Evolutionary conservation across 2,113 vertebrate genomes (phyloP).

Genomic region (Oenanthe oenanthe): DNA sequence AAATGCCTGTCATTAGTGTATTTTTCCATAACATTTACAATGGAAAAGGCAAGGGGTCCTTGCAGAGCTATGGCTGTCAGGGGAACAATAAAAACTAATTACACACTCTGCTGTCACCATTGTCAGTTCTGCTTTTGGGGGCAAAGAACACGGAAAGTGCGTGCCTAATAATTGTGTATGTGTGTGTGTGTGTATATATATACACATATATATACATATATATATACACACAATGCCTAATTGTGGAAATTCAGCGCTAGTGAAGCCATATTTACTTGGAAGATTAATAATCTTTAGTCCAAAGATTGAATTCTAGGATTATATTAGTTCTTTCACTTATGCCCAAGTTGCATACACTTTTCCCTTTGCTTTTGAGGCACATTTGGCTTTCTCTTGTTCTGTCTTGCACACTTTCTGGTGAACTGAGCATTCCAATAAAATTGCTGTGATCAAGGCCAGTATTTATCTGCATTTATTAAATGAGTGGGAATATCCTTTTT

Average conservation of each 20-base stretch:
- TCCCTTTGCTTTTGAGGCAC: background rate
- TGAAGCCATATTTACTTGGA: conserved; percentile 14
- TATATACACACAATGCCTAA: background rate
- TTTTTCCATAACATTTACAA: conserved; percentile 75
- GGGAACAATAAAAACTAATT: conserved; percentile 82
- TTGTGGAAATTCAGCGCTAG: background rate
- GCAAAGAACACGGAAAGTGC: conserved; percentile 46
- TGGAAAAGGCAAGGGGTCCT: conserved; percentile 74
- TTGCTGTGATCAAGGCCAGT: background rate
- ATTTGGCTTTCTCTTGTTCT: background rate
- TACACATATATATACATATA: background rate
- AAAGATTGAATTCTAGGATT: background rate
- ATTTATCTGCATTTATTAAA: conserved; percentile 12
- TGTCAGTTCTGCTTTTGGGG: conserved; percentile 68
- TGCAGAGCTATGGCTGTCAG: conserved; percentile 71
- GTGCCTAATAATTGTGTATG: conserved; percentile 2
- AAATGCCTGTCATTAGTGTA: conserved; percentile 76
- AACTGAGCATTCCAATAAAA: conserved; percentile 6
- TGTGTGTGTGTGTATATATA: background rate
- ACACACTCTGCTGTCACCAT: conserved; percentile 70
- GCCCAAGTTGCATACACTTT: background rate
- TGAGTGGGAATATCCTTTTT: background rate
- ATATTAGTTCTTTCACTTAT: background rate
- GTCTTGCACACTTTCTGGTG: background rate
- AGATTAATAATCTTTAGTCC: conserved; percentile 14